These are phyloP conservation scores for Lutjanus campechanus DNA, from an alignment of 2,797 vertebrate genomes.

Conservation along the genomic window DNA sequence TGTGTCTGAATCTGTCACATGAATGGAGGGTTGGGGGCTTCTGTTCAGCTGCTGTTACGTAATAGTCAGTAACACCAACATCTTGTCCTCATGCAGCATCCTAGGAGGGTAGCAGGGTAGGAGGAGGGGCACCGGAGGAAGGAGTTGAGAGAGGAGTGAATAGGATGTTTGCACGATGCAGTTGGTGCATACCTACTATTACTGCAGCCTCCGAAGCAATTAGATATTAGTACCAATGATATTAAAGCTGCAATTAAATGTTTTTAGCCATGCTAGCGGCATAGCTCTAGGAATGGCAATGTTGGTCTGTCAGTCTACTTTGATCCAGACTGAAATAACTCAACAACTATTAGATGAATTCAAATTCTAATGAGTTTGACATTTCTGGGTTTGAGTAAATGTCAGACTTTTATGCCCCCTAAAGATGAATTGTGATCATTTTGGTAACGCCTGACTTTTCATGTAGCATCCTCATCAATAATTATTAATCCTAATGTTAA, in stretches of 20 bases:
- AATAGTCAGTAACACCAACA: slow-evolving; percentile 67
- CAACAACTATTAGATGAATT: background rate
- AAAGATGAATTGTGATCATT: background rate
- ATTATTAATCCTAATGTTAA: background rate
- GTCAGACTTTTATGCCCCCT: background rate
- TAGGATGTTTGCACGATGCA: slow-evolving; percentile 40
- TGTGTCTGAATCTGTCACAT: slow-evolving; percentile 67
- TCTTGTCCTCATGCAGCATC: slow-evolving; percentile 64
- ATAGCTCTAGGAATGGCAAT: background rate
- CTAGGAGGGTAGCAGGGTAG: slow-evolving; percentile 18
- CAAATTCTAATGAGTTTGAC: background rate
- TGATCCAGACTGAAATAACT: background rate
- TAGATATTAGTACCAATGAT: background rate
- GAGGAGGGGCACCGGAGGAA: slow-evolving; percentile 7
- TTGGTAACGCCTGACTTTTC: background rate
- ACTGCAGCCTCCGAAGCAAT: background rate
- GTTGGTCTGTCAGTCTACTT: background rate
- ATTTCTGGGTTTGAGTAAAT: background rate
- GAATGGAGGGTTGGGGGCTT: slow-evolving; percentile 56
- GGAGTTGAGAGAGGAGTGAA: slow-evolving; percentile 41
- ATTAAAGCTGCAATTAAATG: background rate
- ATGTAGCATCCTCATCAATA: background rate
- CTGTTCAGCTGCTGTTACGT: slow-evolving; percentile 63
- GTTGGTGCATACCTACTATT: background rate
- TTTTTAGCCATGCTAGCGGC: background rate